Evolutionary conservation across 1,140 invertebrate genomes (phyloP).

Genomic region (Conopomorpha cramerella): DNA sequence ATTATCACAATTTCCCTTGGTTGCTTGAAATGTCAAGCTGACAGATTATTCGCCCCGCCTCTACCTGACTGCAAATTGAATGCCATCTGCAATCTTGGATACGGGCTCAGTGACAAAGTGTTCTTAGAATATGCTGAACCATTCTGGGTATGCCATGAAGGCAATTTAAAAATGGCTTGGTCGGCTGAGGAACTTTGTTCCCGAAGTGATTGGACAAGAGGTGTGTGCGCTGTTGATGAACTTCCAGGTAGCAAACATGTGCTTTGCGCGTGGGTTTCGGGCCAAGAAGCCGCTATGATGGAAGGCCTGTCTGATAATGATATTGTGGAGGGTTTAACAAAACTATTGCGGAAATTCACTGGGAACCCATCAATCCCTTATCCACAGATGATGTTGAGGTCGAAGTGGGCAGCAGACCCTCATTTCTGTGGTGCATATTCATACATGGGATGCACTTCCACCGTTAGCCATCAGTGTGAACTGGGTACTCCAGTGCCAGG

Average conservation of each 20-base stretch:
- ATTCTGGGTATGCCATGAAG: slow-evolving; percentile 67
- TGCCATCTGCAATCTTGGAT: slow-evolving; percentile 78
- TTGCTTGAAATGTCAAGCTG: slow-evolving; percentile 77
- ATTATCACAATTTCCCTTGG: slow-evolving; percentile 83
- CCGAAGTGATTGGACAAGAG: slow-evolving; percentile 71
- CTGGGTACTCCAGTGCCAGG: slow-evolving; percentile 68
- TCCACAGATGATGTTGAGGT: slow-evolving; percentile 67
- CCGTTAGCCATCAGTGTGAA: slow-evolving; percentile 69
- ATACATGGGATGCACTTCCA: slow-evolving; percentile 69
- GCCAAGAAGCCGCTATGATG: slow-evolving; percentile 76
- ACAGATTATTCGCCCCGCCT: slow-evolving; percentile 75
- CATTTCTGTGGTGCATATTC: slow-evolving; percentile 75
- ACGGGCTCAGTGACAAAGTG: slow-evolving; percentile 77
- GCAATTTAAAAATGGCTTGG: slow-evolving; percentile 53
- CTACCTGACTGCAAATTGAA: slow-evolving; percentile 75
- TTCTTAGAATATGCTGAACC: slow-evolving; percentile 81
- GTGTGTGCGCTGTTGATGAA: slow-evolving; percentile 67
- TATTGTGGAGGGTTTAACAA: slow-evolving; percentile 69
- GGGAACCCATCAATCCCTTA: slow-evolving; percentile 71
- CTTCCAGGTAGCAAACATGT: slow-evolving; percentile 71
- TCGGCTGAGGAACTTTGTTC: slow-evolving; percentile 65
- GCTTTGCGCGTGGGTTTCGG: slow-evolving; percentile 67
- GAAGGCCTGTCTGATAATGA: slow-evolving; percentile 75
- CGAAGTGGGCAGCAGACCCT: slow-evolving; percentile 73
- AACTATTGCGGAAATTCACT: slow-evolving; percentile 69